Percentiles rank a stretch among this genome's conserved stretches.
phyloP scores from a whole-genome alignment of 2,797 vertebrate genomes.

The Poeciliopsis presidionis region DNA sequence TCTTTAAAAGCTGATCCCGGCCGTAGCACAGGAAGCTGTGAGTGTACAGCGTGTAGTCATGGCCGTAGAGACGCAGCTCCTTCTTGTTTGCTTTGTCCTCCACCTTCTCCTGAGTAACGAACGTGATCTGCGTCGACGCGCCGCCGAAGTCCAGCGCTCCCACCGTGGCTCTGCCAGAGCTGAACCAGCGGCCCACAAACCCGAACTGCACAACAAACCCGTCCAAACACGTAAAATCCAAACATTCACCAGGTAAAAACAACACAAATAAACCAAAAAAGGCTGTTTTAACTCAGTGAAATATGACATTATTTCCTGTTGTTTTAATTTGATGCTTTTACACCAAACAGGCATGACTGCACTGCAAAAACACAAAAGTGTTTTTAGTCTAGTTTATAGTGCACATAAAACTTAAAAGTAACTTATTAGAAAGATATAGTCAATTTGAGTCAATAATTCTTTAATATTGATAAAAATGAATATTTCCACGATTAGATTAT shows the following conservation, averaged over 20 bases:
- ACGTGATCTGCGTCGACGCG: slow-evolving; percentile 90
- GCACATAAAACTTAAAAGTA: no score
- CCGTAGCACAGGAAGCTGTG: slow-evolving; percentile 92
- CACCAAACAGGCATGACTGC: no score
- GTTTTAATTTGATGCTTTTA: no score
- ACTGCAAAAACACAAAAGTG: no score
- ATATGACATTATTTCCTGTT: no score
- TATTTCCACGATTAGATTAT: no score
- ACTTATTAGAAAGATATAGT: no score
- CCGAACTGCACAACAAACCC: slow-evolving; percentile 77
- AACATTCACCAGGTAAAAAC: neutral
- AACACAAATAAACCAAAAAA: neutral
- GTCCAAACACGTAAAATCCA: no score
- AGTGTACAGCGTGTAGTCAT: slow-evolving; percentile 85
- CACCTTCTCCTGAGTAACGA: slow-evolving; percentile 75
- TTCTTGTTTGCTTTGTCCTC: slow-evolving; percentile 70
- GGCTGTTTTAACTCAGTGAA: no score
- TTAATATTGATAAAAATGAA: no score
- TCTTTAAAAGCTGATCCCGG: slow-evolving; percentile 78
- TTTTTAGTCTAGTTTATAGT: no score
- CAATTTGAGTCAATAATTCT: no score
- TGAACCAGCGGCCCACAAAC: slow-evolving; percentile 87
- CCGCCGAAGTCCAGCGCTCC: slow-evolving; percentile 90
- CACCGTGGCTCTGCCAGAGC: slow-evolving; percentile 75
- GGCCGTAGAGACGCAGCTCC: slow-evolving; percentile 84